These are phyloP conservation scores for Crenuchus spilurus DNA, from an alignment of 2,797 vertebrate species.

Conservation along the genomic window DNA sequence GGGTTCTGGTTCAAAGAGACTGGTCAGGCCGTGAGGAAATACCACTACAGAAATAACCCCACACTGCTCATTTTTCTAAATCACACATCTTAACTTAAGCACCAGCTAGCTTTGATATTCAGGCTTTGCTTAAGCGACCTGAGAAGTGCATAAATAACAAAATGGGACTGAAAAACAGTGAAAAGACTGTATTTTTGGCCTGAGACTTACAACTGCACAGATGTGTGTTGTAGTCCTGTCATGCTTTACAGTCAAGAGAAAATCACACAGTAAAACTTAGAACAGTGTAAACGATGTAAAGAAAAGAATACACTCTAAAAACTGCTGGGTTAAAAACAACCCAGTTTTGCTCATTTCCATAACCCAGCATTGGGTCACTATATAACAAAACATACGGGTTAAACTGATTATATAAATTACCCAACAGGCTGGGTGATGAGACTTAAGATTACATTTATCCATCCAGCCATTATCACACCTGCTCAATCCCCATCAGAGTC, in stretches of 20 bases:
- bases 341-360: too few relatives aligned
- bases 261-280: too few relatives aligned
- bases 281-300: too few relatives aligned
- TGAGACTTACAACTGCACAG: background rate
- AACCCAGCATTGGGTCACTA: too few relatives aligned
- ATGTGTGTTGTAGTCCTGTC: background rate
- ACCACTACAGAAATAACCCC: slow-evolving; percentile 21
- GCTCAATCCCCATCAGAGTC: too few relatives aligned
- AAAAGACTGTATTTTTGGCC: background rate
- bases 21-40: slow-evolving; percentile 31
- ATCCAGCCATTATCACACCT: too few relatives aligned
- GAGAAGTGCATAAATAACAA: background rate
- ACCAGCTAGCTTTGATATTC: slow-evolving; percentile 8
- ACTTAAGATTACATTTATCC: too few relatives aligned
- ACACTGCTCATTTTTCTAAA: slow-evolving; percentile 24
- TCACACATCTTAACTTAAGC: slow-evolving; percentile 2
- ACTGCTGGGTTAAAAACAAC: too few relatives aligned
- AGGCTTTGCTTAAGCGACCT: slow-evolving; percentile 6
- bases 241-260: background rate
- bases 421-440: too few relatives aligned
- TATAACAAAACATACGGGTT: too few relatives aligned
- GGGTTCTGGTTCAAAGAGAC: slow-evolving; percentile 38
- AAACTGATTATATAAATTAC: too few relatives aligned
- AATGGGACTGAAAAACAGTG: background rate
- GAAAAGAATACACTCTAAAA: too few relatives aligned